These are phyloP conservation scores for Barypeithes pellucidus DNA, from an alignment of 2,888 invertebrate species.

Conservation along the genomic window DNA sequence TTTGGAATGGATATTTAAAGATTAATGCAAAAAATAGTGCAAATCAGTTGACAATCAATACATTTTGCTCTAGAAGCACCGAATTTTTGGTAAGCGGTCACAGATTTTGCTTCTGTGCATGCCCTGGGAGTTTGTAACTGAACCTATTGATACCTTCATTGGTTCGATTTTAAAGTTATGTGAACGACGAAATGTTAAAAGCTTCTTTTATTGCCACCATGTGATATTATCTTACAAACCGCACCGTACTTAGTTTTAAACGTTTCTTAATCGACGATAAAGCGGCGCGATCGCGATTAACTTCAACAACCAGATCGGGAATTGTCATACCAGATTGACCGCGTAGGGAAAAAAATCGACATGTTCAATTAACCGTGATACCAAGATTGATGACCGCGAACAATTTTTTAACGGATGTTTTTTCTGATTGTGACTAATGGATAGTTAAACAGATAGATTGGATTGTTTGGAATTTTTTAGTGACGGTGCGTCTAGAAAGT, in stretches of 20 bases:
- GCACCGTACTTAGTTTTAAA: neutral
- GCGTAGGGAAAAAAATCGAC: slow-evolving; percentile 38
- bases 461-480: slow-evolving; percentile 33
- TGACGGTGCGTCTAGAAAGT: neutral
- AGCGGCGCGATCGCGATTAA: slow-evolving; percentile 13
- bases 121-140: too few relatives aligned
- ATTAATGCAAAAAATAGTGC: too few relatives aligned
- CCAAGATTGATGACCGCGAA: slow-evolving; percentile 49
- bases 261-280: slow-evolving; percentile 12
- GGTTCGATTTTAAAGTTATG: too few relatives aligned
- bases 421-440: slow-evolving; percentile 46
- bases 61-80: too few relatives aligned
- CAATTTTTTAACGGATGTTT: slow-evolving; percentile 42
- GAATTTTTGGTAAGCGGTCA: too few relatives aligned
- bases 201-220: too few relatives aligned
- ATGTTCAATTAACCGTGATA: slow-evolving; percentile 47
- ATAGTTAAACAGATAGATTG: slow-evolving; percentile 48
- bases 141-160: too few relatives aligned
- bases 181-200: too few relatives aligned
- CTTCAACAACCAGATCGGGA: slow-evolving; percentile 33
- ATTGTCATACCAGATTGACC: slow-evolving; percentile 39
- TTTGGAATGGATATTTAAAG: too few relatives aligned
- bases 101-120: too few relatives aligned
- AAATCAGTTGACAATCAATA: too few relatives aligned
- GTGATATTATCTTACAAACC: too few relatives aligned